These are phyloP conservation scores for Oostethus manadensis DNA, from an alignment of 2,113 vertebrate species.

Conservation along the genomic window DNA sequence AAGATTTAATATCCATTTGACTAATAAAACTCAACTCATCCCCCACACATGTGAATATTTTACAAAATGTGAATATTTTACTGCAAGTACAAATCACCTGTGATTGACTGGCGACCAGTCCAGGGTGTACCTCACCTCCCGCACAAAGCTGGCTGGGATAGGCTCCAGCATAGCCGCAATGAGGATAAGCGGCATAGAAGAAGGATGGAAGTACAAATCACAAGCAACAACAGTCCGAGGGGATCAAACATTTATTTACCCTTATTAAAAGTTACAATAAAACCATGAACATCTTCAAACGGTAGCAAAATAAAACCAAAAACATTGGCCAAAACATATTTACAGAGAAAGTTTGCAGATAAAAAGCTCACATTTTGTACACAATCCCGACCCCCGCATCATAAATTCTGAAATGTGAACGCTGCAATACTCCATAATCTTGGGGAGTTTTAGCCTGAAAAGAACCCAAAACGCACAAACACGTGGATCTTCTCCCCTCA, in stretches of 20 bases:
- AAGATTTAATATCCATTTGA: too few relatives aligned
- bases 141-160: too few relatives aligned
- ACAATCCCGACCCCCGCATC: constrained; percentile 64
- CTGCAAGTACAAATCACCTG: constrained; percentile 31
- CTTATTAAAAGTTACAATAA: constrained; percentile 78
- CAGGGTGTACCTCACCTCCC: too few relatives aligned
- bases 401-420: constrained; percentile 71
- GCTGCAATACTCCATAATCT: constrained; percentile 64
- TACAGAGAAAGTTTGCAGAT: constrained; percentile 72
- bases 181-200: too few relatives aligned
- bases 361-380: constrained; percentile 73
- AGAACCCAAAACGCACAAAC: constrained; percentile 60
- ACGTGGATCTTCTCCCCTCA: constrained; percentile 56
- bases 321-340: constrained; percentile 71
- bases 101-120: too few relatives aligned
- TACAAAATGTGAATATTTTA: too few relatives aligned
- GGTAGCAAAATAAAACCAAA: constrained; percentile 78
- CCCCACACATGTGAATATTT: too few relatives aligned
- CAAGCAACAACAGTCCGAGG: constrained; percentile 47
- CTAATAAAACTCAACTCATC: too few relatives aligned
- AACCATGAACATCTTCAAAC: constrained; percentile 76
- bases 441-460: constrained; percentile 65
- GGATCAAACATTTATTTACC: constrained; percentile 78
- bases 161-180: too few relatives aligned
- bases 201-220: constrained; percentile 33